Percentiles rank a stretch among this genome's conserved stretches.
These are phyloP conservation scores for Orchesella cincta DNA, from an alignment of 1,140 invertebrate genomes.

Conservation along the genomic window DNA sequence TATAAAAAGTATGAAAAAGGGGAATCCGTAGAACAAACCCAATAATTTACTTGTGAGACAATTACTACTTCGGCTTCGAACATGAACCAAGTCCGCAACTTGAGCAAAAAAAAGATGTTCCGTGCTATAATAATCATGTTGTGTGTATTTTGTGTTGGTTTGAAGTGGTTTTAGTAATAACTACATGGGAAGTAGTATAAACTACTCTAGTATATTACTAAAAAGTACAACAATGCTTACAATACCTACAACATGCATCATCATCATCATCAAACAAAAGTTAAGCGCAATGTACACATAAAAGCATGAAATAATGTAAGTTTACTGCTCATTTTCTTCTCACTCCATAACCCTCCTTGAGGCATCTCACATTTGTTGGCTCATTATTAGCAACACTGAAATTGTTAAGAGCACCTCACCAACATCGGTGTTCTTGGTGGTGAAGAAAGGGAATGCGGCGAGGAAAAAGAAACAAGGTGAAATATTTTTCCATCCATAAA, in stretches of 20 bases:
- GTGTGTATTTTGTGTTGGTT: neutral
- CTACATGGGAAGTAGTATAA: neutral
- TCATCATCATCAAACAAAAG: slow-evolving; percentile 22
- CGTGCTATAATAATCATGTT: neutral
- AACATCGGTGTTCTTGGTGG: too few species aligned
- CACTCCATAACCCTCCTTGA: neutral
- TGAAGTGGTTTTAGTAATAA: slow-evolving; percentile 10
- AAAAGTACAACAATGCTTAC: slow-evolving; percentile 4
- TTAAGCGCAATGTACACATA: slow-evolving; percentile 13
- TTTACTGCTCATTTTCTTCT: slow-evolving; percentile 22
- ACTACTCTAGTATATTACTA: neutral
- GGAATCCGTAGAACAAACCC: neutral
- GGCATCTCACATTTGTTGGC: slow-evolving; percentile 11
- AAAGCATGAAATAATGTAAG: slow-evolving; percentile 4
- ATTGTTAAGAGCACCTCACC: too few species aligned
- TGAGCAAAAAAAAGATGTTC: neutral
- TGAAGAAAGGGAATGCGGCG: too few species aligned
- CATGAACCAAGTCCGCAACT: neutral
- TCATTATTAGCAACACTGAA: slow-evolving; percentile 16
- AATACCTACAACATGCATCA: slow-evolving; percentile 2
- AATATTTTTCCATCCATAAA: too few species aligned
- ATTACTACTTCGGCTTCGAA: slow-evolving; percentile 25
- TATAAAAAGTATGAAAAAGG: slow-evolving; percentile 3
- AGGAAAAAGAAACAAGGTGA: too few species aligned
- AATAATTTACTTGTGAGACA: slow-evolving; percentile 21